Evolutionary conservation across 2,113 vertebrate genomes (phyloP).

Genomic region (Scomber japonicus): DNA sequence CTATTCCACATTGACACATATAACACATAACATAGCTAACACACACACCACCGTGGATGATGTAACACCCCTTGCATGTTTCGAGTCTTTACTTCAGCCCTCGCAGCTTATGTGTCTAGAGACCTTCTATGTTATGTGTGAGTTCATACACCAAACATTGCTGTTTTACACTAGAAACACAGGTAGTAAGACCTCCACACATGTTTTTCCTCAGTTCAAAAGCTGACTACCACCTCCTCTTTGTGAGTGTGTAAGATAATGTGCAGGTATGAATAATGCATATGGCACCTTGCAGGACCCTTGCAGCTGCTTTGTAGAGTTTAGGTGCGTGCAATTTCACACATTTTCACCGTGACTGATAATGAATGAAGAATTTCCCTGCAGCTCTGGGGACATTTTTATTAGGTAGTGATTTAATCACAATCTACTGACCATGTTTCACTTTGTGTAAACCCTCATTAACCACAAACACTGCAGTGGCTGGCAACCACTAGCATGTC

Average conservation of each 20-base stretch:
- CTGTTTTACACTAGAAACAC: conserved; percentile 29
- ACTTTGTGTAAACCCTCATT: conserved; percentile 3
- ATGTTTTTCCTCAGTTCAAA: conserved; percentile 19
- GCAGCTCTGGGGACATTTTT: not conserved
- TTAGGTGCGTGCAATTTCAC: conserved; percentile 7
- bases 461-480: not conserved
- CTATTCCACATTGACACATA: too few species aligned
- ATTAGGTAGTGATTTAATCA: too few species aligned
- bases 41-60: not conserved
- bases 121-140: conserved; percentile 14
- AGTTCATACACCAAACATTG: conserved; percentile 22
- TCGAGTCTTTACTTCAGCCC: not conserved
- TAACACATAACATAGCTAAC: not conserved
- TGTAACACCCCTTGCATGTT: conserved; percentile 19
- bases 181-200: conserved; percentile 24
- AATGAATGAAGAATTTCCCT: conserved; percentile 5
- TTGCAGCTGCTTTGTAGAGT: conserved; percentile 15
- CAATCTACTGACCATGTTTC: not conserved
- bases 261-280: conserved; percentile 63
- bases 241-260: conserved; percentile 17
- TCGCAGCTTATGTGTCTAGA: not conserved
- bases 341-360: conserved; percentile 22
- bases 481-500: conserved; percentile 1
- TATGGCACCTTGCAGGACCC: conserved; percentile 10
- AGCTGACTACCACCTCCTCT: conserved; percentile 44